phyloP scores from a whole-genome alignment of 2,888 invertebrate species.

The Gandaritis pyraliata region DNA sequence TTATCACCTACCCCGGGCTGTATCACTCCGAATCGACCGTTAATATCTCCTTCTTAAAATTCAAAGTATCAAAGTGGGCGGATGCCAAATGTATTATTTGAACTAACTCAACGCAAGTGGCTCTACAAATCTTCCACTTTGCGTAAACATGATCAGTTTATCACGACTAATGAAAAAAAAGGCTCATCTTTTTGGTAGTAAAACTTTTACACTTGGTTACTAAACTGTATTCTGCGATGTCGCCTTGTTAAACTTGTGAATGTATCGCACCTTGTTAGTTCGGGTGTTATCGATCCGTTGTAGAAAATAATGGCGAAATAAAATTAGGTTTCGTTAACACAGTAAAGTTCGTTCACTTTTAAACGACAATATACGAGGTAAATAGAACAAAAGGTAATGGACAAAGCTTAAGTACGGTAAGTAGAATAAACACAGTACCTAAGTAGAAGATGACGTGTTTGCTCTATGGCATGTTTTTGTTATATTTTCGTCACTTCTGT shows the following conservation, averaged over 20 bases:
- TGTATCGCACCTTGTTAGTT: constrained; percentile 66
- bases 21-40: constrained; percentile 14
- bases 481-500: too few relatives aligned
- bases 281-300: constrained; percentile 50
- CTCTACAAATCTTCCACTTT: too few relatives aligned
- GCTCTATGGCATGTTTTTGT: too few relatives aligned
- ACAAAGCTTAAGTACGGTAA: background rate
- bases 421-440: too few relatives aligned
- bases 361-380: background rate
- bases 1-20: constrained; percentile 52
- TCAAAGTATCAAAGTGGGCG: background rate
- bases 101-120: too few relatives aligned
- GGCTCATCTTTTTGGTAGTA: constrained; percentile 3
- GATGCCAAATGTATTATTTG: background rate
- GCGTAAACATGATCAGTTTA: too few relatives aligned
- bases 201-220: background rate
- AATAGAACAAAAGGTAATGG: background rate
- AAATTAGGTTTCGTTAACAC: constrained; percentile 27
- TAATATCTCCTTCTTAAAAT: background rate
- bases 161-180: too few relatives aligned
- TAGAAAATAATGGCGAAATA: constrained; percentile 32
- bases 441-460: background rate
- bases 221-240: constrained; percentile 26
- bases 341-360: constrained; percentile 12
- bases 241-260: constrained; percentile 71